Conservation (phyloP, 2,888 invertebrate genomes). For the Diarsia brunnea region DNA sequence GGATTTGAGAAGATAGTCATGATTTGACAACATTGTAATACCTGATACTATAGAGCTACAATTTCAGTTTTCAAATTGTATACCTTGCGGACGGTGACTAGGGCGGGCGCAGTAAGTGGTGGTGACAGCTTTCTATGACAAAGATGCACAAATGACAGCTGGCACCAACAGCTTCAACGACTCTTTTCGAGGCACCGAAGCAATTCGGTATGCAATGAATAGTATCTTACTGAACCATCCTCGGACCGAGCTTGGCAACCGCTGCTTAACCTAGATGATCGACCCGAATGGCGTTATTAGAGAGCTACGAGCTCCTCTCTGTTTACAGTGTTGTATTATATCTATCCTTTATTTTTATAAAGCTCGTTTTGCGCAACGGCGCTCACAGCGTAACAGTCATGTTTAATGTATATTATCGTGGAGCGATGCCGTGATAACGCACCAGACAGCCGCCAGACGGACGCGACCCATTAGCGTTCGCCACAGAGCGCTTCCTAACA, state of each 20-base stretch:
- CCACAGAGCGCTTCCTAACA: not conserved
- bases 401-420: slow-evolving; percentile 39
- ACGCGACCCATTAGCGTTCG: not conserved
- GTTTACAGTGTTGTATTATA: not conserved
- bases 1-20: not conserved
- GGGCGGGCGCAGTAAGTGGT: no score
- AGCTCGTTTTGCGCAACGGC: not conserved
- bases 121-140: not conserved
- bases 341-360: not conserved
- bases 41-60: not conserved
- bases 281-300: not conserved
- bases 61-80: not conserved
- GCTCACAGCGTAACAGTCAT: not conserved
- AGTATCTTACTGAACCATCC: no score
- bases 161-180: not conserved
- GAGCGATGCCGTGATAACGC: slow-evolving; percentile 34
- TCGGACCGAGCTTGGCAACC: not conserved
- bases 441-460: slow-evolving; percentile 46
- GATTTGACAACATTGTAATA: not conserved
- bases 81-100: no score
- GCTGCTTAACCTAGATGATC: not conserved
- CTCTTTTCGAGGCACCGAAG: not conserved
- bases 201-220: not conserved
- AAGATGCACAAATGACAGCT: not conserved
- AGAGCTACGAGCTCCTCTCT: not conserved